Conservation (phyloP, 2,113 vertebrate species). For the Rhynchomys soricoides region DNA sequence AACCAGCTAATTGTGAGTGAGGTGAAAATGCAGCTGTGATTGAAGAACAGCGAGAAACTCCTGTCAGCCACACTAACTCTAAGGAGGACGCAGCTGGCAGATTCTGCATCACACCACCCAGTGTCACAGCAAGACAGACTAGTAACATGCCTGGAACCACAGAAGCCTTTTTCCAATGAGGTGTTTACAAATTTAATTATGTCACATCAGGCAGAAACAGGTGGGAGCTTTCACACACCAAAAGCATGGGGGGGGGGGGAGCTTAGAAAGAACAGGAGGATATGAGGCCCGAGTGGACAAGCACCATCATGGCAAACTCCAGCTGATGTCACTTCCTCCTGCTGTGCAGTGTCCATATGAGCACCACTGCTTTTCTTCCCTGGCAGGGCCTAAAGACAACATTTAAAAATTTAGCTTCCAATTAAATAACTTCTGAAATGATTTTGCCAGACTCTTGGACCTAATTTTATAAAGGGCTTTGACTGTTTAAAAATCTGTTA, state of each 20-base stretch:
- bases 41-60: constrained; percentile 31
- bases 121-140: constrained; percentile 77
- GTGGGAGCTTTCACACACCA: constrained; percentile 76
- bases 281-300: constrained; percentile 78
- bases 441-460: constrained; percentile 28
- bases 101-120: constrained; percentile 66
- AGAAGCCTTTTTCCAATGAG: constrained; percentile 78
- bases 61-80: constrained; percentile 29
- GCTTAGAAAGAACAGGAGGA: constrained; percentile 79
- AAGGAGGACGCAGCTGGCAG: constrained; percentile 72
- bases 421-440: constrained; percentile 24
- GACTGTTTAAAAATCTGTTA: constrained; percentile 3
- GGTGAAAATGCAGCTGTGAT: constrained; percentile 40
- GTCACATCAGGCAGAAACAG: constrained; percentile 77
- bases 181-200: constrained; percentile 77
- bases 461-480: constrained; percentile 26
- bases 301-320: constrained; percentile 63
- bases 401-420: constrained; percentile 32
- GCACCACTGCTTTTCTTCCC: neutral
- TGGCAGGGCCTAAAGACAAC: neutral
- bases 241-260: constrained; percentile 80
- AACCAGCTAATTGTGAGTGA: neutral
- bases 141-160: constrained; percentile 70
- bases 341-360: constrained; percentile 38
- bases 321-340: constrained; percentile 78